Percentiles rank a stretch among this genome's conserved stretches.
Conservation (phyloP, 2,113 vertebrate genomes). For the Clupea harengus region DNA sequence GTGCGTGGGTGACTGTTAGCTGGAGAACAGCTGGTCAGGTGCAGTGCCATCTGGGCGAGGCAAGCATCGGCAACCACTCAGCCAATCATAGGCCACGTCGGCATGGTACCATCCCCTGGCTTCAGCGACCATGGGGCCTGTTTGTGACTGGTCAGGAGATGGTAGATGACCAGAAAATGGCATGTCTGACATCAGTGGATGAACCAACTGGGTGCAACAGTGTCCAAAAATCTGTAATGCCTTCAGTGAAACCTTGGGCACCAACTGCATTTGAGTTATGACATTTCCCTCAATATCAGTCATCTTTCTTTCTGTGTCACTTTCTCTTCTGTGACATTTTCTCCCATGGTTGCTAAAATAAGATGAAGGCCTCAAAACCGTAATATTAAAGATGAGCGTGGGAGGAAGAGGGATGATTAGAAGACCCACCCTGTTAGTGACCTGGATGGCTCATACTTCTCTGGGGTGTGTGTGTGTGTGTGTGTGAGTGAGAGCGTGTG, state of each 20-base stretch:
- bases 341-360: background rate
- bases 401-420: background rate
- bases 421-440: background rate
- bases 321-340: background rate
- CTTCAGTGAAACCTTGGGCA: background rate
- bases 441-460: too few species aligned
- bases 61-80: background rate
- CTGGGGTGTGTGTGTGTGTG: background rate
- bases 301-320: background rate
- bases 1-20: background rate
- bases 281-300: background rate
- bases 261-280: background rate
- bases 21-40: background rate
- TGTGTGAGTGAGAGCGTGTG: background rate
- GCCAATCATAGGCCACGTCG: background rate
- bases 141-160: background rate
- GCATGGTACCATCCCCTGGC: background rate
- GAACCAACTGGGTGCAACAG: background rate
- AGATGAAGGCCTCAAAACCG: background rate
- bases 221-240: background rate
- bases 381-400: background rate
- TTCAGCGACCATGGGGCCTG: background rate
- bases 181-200: background rate
- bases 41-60: background rate
- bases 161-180: background rate